These are phyloP conservation scores for Ornithoptera priamus DNA, from an alignment of 2,888 invertebrate species.

Conservation along the genomic window DNA sequence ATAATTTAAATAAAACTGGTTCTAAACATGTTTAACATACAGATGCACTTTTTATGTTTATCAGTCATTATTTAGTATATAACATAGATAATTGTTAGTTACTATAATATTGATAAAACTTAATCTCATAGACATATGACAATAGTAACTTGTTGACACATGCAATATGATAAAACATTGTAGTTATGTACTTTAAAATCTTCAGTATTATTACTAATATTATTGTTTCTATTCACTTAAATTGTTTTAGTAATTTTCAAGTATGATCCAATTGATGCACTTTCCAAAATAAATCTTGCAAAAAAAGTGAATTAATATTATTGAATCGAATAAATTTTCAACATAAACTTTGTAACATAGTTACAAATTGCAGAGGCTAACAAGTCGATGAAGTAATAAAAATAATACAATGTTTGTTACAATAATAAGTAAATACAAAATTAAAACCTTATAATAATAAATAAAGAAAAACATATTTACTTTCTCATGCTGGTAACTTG, in stretches of 20 bases:
- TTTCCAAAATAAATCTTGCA: slow-evolving; percentile 10
- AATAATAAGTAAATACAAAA: slow-evolving; percentile 42
- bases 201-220: background rate
- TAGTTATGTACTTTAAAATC: background rate
- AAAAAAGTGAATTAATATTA: slow-evolving; percentile 1
- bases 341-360: background rate
- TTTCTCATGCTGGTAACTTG: slow-evolving; percentile 47
- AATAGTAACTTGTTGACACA: slow-evolving; percentile 8
- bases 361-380: background rate
- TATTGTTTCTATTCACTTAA: background rate
- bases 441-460: slow-evolving; percentile 55
- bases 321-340: background rate
- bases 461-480: slow-evolving; percentile 72
- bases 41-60: slow-evolving; percentile 8
- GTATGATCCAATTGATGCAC: slow-evolving; percentile 2
- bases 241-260: background rate
- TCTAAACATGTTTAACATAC: background rate
- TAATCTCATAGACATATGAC: slow-evolving; percentile 16
- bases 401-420: slow-evolving; percentile 17
- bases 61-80: slow-evolving; percentile 4
- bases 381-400: slow-evolving; percentile 4
- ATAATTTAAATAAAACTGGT: background rate
- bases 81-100: slow-evolving; percentile 18
- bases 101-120: slow-evolving; percentile 12
- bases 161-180: slow-evolving; percentile 11